Percentiles rank a stretch among this genome's conserved stretches.
These are phyloP conservation scores for Lysiphlebus fabarum DNA, from an alignment of 1,140 invertebrate genomes.

Conservation along the genomic window DNA sequence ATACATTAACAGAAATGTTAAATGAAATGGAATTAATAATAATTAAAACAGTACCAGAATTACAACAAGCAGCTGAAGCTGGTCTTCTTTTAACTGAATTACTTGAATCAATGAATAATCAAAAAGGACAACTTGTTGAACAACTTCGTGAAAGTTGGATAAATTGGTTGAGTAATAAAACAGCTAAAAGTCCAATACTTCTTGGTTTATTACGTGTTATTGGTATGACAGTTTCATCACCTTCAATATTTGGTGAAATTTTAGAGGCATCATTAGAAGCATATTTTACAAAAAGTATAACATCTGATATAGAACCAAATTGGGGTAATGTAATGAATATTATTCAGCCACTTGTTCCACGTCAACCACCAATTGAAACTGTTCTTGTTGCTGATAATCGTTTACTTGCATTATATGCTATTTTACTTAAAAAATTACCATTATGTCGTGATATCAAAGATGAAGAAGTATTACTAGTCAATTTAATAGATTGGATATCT, in stretches of 20 bases:
- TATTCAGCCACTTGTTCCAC: constrained; percentile 50
- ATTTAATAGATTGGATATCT: constrained; percentile 54
- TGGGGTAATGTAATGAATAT: constrained; percentile 51
- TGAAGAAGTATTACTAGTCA: constrained; percentile 52
- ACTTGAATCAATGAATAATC: constrained; percentile 50
- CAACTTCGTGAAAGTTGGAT: constrained; percentile 47
- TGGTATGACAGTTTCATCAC: constrained; percentile 48
- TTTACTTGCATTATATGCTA: constrained; percentile 53
- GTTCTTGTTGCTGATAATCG: constrained; percentile 49
- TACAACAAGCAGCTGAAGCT: constrained; percentile 56
- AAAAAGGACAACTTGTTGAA: constrained; percentile 44
- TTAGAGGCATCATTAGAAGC: constrained; percentile 55
- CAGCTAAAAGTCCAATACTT: constrained; percentile 52
- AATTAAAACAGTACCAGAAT: constrained; percentile 52
- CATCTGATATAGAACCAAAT: constrained; percentile 42
- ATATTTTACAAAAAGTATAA: constrained; percentile 53
- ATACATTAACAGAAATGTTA: constrained; percentile 57
- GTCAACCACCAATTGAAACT: constrained; percentile 50
- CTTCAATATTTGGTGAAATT: constrained; percentile 50
- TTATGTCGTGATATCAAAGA: constrained; percentile 52
- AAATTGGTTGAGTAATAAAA: constrained; percentile 48
- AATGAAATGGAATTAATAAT: constrained; percentile 62
- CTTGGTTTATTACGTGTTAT: constrained; percentile 53
- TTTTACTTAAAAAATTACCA: constrained; percentile 53
- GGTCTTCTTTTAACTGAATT: constrained; percentile 55